A percentile compares a stretch with the other conserved stretches of the same genome.
Conservation (phyloP, 2,113 vertebrate genomes). For the Gasterosteus nipponicus region DNA sequence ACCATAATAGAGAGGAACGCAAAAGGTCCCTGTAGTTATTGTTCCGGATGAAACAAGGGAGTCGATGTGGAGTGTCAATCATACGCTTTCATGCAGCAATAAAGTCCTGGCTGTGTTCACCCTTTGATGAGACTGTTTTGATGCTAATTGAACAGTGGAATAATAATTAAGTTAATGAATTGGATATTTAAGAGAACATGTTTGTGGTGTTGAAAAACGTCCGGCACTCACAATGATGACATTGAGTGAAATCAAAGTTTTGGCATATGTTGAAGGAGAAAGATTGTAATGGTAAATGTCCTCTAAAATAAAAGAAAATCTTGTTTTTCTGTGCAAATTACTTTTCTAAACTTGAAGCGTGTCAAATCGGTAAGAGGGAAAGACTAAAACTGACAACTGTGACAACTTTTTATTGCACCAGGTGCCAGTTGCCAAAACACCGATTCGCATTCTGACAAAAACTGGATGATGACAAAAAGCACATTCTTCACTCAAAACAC, state of each 20-base stretch:
- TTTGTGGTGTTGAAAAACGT: conserved; percentile 31
- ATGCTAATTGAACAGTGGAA: conserved; percentile 58
- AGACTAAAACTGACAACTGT: conserved; percentile 29
- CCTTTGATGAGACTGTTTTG: conserved; percentile 45
- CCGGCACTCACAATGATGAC: conserved; percentile 12
- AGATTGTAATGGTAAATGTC: neutral
- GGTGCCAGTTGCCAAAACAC: conserved; percentile 62
- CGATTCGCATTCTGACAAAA: conserved; percentile 63
- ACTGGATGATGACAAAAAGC: conserved; percentile 67
- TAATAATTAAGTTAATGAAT: conserved; percentile 67
- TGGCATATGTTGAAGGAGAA: neutral
- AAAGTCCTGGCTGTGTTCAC: conserved; percentile 43
- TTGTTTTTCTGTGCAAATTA: neutral
- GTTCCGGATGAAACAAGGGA: conserved; percentile 63
- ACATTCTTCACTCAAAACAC: conserved; percentile 70
- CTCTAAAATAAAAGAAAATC: neutral
- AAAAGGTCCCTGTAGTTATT: conserved; percentile 68
- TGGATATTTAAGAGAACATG: conserved; percentile 49
- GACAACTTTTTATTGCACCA: conserved; percentile 51
- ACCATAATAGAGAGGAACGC: conserved; percentile 25
- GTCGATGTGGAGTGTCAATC: conserved; percentile 59
- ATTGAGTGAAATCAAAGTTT: conserved; percentile 4
- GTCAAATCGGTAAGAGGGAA: conserved; percentile 10
- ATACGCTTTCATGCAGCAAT: conserved; percentile 46
- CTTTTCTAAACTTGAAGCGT: neutral